Conservation (phyloP, 2,797 vertebrate genomes). For the Coendou prehensilis region DNA sequence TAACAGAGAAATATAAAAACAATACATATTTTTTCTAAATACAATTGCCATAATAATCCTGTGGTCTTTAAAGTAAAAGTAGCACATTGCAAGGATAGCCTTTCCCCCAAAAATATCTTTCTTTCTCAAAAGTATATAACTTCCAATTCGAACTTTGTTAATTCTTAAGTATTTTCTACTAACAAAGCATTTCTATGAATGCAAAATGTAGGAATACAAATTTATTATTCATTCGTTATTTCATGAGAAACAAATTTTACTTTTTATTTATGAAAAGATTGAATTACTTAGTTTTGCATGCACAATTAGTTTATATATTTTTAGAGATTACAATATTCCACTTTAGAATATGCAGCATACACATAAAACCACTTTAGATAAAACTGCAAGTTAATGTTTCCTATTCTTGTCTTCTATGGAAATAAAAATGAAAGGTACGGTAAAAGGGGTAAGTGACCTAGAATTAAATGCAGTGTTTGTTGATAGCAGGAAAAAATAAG, state of each 20-base stretch:
- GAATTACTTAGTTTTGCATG: not conserved
- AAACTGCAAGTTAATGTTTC: not conserved
- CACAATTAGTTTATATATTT: not conserved
- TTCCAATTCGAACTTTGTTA: not conserved
- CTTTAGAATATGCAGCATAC: not conserved
- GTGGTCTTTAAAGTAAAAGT: not conserved
- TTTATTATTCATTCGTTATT: not conserved
- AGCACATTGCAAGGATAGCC: not conserved
- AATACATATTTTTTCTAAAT: not conserved
- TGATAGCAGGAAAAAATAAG: not conserved
- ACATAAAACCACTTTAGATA: not conserved
- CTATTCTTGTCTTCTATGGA: not conserved
- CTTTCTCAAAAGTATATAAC: not conserved
- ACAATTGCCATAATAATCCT: not conserved
- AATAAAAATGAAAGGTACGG: conserved; percentile 41
- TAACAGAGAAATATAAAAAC: not conserved
- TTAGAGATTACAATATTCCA: not conserved
- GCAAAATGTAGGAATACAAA: not conserved
- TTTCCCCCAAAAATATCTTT: not conserved
- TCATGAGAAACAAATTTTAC: not conserved
- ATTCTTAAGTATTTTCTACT: not conserved
- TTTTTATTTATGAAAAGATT: not conserved
- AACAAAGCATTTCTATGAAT: not conserved
- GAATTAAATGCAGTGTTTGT: not conserved
- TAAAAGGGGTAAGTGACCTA: not conserved